These are phyloP conservation scores for Schizopygopsis pylzovi DNA, from an alignment of 2,797 vertebrate genomes.

Conservation along the genomic window DNA sequence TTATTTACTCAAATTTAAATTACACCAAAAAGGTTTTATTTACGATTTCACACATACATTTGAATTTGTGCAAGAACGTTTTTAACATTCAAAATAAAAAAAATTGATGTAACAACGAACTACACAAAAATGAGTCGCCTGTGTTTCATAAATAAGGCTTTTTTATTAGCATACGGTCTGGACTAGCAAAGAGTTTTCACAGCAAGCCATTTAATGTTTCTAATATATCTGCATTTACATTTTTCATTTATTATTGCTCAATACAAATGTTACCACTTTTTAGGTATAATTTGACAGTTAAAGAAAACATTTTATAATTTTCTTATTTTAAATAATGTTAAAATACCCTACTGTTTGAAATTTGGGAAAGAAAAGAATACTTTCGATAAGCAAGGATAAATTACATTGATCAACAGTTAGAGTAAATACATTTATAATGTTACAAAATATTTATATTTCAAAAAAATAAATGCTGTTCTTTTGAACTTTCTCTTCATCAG, in stretches of 20 bases:
- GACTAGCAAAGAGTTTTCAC: neutral
- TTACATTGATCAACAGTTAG: too few relatives aligned
- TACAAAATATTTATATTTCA: too few relatives aligned
- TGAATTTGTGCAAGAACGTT: neutral
- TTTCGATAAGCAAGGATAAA: too few relatives aligned
- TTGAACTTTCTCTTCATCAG: too few relatives aligned
- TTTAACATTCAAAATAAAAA: neutral
- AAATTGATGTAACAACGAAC: neutral
- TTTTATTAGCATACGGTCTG: neutral
- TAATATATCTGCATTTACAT: neutral
- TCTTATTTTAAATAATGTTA: neutral
- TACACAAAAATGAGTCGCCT: too few relatives aligned
- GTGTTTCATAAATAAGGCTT: neutral
- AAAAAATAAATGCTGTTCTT: too few relatives aligned
- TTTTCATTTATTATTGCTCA: neutral
- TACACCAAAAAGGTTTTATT: neutral
- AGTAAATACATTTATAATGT: too few relatives aligned
- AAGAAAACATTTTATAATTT: neutral
- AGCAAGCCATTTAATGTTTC: neutral
- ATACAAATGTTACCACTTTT: neutral
- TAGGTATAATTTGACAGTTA: neutral
- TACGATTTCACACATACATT: neutral
- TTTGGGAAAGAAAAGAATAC: too few relatives aligned
- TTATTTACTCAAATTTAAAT: neutral
- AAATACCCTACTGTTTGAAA: too few relatives aligned